Evolutionary conservation across 1,140 invertebrate genomes (phyloP).

Genomic region (Brachionus manjavacas): DNA sequence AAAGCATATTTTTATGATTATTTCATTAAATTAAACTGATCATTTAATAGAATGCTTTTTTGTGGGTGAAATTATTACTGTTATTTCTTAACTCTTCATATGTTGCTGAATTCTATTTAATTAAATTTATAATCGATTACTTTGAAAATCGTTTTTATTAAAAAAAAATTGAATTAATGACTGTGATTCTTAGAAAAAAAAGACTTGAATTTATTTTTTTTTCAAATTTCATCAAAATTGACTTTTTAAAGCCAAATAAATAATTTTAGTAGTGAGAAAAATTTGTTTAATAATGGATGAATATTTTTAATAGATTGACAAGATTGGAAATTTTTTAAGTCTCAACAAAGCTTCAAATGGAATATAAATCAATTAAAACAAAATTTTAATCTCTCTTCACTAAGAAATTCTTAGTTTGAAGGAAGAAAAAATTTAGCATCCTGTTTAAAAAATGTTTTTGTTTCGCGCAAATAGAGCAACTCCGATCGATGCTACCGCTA

Average conservation of each 20-base stretch:
- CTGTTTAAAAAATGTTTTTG: background rate
- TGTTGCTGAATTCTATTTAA: too few species aligned
- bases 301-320: background rate
- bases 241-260: background rate
- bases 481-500: constrained; percentile 14
- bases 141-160: too few species aligned
- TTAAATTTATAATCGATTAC: too few species aligned
- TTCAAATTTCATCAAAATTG: background rate
- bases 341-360: background rate
- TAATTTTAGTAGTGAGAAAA: background rate
- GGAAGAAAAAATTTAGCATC: background rate
- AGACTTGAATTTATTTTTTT: too few species aligned
- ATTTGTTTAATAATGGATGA: background rate
- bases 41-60: too few species aligned
- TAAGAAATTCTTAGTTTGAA: too few species aligned
- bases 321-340: background rate
- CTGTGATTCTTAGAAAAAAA: too few species aligned
- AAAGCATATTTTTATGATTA: too few species aligned
- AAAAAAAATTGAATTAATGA: too few species aligned
- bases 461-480: constrained; percentile 8
- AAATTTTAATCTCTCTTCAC: background rate
- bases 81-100: too few species aligned
- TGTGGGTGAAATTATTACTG: too few species aligned
- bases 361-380: background rate
- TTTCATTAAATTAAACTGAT: too few species aligned